Evolutionary conservation across 2,888 invertebrate species (phyloP).

Genomic region (Phorcus lineatus): DNA sequence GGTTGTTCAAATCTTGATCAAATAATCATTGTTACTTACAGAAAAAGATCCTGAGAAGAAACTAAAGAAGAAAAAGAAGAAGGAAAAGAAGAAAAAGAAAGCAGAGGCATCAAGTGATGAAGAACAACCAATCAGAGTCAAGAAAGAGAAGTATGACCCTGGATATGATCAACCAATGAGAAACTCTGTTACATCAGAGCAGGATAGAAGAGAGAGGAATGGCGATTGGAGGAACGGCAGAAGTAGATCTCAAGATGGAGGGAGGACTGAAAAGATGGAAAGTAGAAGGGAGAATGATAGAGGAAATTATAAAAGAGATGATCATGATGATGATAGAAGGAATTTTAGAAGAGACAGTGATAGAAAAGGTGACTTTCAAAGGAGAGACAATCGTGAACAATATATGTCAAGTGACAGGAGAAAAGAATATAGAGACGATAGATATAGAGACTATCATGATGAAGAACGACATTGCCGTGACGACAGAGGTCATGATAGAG

Average conservation of each 20-base stretch:
- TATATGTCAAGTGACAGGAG: neutral
- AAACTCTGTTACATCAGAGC: neutral
- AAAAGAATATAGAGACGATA: neutral
- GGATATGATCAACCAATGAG: neutral
- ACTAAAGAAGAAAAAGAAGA: slow-evolving; percentile 55
- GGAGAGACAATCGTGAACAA: neutral
- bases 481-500: neutral
- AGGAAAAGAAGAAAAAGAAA: slow-evolving; percentile 63
- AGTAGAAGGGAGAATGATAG: neutral
- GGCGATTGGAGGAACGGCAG: neutral
- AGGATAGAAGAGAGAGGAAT: neutral
- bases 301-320: neutral
- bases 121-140: slow-evolving; percentile 34
- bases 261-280: neutral
- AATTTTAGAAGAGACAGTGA: slow-evolving; percentile 2
- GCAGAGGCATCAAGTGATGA: slow-evolving; percentile 41
- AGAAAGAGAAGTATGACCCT: slow-evolving; percentile 23
- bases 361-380: neutral
- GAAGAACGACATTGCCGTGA: neutral
- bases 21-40: neutral
- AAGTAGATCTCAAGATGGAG: slow-evolving; percentile 8
- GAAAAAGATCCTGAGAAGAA: slow-evolving; percentile 35
- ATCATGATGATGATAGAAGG: neutral
- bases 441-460: neutral
- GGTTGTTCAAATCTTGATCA: too few relatives aligned